phyloP scores from a whole-genome alignment of 2,888 invertebrate species.

The Hydrotaea cyrtoneurina region DNA sequence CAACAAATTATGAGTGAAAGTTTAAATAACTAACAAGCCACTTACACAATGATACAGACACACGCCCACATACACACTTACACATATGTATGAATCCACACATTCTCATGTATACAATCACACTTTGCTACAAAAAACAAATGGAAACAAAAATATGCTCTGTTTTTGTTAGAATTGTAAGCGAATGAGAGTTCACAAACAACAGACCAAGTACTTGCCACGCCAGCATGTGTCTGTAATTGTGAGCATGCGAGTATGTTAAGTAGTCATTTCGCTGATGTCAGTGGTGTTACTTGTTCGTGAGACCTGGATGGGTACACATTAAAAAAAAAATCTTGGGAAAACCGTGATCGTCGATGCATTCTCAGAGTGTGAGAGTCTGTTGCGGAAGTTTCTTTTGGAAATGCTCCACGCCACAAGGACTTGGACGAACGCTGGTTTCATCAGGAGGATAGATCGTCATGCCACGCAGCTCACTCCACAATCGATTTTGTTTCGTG shows the following conservation, averaged over 20 bases:
- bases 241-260: slow-evolving; percentile 9
- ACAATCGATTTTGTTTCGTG: no score
- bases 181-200: neutral
- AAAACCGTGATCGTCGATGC: no score
- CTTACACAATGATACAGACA: slow-evolving; percentile 25
- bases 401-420: no score
- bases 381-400: no score
- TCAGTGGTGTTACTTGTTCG: slow-evolving; percentile 25
- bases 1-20: slow-evolving; percentile 48
- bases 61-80: neutral
- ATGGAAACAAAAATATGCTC: neutral
- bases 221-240: neutral
- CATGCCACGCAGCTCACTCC: no score
- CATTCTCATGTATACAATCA: neutral
- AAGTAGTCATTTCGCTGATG: slow-evolving; percentile 54
- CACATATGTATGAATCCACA: neutral
- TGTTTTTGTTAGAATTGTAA: slow-evolving; percentile 36
- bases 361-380: no score
- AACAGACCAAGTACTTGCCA: neutral
- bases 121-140: neutral
- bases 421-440: no score
- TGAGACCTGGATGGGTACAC: neutral
- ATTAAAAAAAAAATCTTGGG: no score
- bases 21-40: slow-evolving; percentile 49
- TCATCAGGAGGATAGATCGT: no score